Percentiles rank a stretch among this genome's conserved stretches.
These are phyloP conservation scores for Etheostoma nigrum DNA, from an alignment of 2,797 vertebrate species.

Conservation along the genomic window DNA sequence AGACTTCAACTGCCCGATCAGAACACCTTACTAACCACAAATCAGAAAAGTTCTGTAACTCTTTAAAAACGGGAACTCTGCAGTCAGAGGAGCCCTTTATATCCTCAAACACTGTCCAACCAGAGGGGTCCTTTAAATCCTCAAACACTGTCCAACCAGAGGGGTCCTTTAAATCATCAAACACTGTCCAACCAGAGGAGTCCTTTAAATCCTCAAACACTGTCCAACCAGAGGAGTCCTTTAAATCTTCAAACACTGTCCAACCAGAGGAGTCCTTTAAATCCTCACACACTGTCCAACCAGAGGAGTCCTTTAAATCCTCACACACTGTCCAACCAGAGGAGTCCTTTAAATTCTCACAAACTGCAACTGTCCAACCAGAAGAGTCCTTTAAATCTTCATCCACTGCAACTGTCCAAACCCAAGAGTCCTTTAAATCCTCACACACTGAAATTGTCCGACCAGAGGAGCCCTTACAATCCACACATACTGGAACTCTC, in stretches of 20 bases:
- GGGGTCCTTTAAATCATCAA: not conserved
- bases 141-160: not conserved
- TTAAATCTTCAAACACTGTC: not conserved
- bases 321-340: not conserved
- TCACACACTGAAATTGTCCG: slow-evolving; percentile 5
- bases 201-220: slow-evolving; percentile 15
- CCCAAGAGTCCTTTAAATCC: slow-evolving; percentile 6
- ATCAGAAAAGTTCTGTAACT: slow-evolving; percentile 36
- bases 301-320: slow-evolving; percentile 12
- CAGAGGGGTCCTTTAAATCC: not conserved
- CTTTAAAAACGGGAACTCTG: slow-evolving; percentile 28
- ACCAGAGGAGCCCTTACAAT: slow-evolving; percentile 30
- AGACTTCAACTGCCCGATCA: slow-evolving; percentile 33
- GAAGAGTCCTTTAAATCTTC: slow-evolving; percentile 12
- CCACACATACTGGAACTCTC: slow-evolving; percentile 8
- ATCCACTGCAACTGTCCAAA: slow-evolving; percentile 15
- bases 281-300: not conserved
- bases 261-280: slow-evolving; percentile 12
- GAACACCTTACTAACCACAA: slow-evolving; percentile 30
- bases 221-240: slow-evolving; percentile 10
- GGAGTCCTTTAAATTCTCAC: not conserved
- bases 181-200: slow-evolving; percentile 22
- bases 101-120: not conserved
- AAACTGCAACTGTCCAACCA: slow-evolving; percentile 18
- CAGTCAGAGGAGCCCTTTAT: slow-evolving; percentile 12